Conservation (phyloP, 1,140 invertebrate species). For the Apis laboriosa region DNA sequence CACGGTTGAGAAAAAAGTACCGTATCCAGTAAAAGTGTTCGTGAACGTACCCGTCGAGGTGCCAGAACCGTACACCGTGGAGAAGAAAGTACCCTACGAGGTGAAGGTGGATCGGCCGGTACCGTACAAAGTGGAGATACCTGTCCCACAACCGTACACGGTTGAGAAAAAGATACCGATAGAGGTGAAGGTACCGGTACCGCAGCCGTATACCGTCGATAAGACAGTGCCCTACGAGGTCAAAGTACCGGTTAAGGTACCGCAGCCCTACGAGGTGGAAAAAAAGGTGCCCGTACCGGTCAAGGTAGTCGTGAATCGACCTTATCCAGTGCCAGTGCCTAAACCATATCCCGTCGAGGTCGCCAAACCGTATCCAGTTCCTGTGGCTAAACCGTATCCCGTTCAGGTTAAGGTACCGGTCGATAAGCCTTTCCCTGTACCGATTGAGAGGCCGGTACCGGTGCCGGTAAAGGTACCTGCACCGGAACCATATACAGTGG, state of each 20-base stretch:
- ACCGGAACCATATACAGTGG: constrained; percentile 37
- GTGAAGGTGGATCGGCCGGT: constrained; percentile 85
- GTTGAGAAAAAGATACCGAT: constrained; percentile 84
- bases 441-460: constrained; percentile 83
- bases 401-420: constrained; percentile 85
- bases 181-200: constrained; percentile 83
- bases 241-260: constrained; percentile 84
- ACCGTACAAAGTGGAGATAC: constrained; percentile 82
- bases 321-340: constrained; percentile 80
- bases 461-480: constrained; percentile 84
- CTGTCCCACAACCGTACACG: constrained; percentile 83
- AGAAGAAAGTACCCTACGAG: constrained; percentile 84
- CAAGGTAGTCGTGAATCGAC: constrained; percentile 83
- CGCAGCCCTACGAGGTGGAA: constrained; percentile 83
- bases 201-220: constrained; percentile 84
- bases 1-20: constrained; percentile 80
- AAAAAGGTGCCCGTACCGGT: constrained; percentile 84
- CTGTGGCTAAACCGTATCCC: constrained; percentile 85
- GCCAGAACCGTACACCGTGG: constrained; percentile 84
- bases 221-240: constrained; percentile 84
- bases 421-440: constrained; percentile 84
- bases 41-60: constrained; percentile 68
- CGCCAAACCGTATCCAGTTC: constrained; percentile 86
- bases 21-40: constrained; percentile 74
- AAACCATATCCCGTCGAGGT: constrained; percentile 85